Base-by-base conservation (phyloP, 2,113 vertebrate species). In the Atrichornis clamosus region DNA sequence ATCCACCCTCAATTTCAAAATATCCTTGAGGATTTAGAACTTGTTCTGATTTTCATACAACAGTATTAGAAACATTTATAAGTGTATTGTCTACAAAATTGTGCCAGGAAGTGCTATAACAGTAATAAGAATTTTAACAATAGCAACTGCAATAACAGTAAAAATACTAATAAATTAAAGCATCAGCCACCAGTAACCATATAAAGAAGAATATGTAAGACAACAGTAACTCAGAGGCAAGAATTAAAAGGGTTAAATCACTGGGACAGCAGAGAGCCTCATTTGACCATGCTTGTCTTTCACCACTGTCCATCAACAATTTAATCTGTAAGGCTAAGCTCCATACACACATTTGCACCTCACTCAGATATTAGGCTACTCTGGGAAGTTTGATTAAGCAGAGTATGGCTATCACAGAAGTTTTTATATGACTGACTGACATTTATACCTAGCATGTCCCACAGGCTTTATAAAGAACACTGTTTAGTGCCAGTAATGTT, bases 231-330 rank as follows among this genome's bases (percentile, higher is more conserved):
- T 85, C 50, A 65, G 63, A 77, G 30, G 33, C 20, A 89, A 84
- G 85, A 74, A 77, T 22, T 67, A 63, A 91, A 94, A 86, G 55
- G 19, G 68, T 96, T 95, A 96, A 96, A 81, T 70, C 35, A 33
- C 37, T 76, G 52, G 19, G 32, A n/a, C 74, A 75, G 47, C 17
- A 47, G 27, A 73, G 3, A 86, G 7, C 4, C 33, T 85, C 41
- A 44, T 89, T 85, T 42, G 20, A 67, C 80, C 50, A n/a, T 49
- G 11, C n/a, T 90, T 85, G 41, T 80, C 84, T 95, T 95, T 96
- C 95, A 70, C 49, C 90, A 47, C 42, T 56, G 52, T 94, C 85
- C 28, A 79, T 96, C 91, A 94, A 56, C 79, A 86, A 37, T 86
- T 74, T 90, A 89, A 88, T 80, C 78, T 62, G 15, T 37, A 68